phyloP scores from a whole-genome alignment of 2,797 vertebrate genomes.

The Epinephelus awoara region DNA sequence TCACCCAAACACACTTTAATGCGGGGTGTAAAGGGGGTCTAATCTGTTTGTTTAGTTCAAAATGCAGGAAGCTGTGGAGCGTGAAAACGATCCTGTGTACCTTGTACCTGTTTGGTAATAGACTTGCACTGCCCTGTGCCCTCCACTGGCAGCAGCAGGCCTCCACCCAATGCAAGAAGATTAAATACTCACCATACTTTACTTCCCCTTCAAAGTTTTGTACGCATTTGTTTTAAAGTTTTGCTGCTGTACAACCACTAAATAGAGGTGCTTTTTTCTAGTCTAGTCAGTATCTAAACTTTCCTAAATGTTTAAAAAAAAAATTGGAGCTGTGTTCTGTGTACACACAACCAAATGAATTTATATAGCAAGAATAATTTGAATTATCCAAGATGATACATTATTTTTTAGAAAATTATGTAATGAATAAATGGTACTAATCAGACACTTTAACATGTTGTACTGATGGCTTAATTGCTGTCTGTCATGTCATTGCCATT shows the following conservation, averaged over 20 bases:
- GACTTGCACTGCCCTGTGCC: neutral
- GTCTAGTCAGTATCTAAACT: neutral
- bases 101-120: slow-evolving; percentile 18
- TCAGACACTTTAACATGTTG: neutral
- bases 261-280: neutral
- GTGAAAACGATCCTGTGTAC: slow-evolving; percentile 68
- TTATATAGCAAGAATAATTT: neutral
- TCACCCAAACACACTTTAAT: no score
- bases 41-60: slow-evolving; percentile 24
- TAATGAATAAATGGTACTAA: neutral
- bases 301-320: neutral
- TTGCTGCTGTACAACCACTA: neutral
- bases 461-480: neutral
- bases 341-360: neutral
- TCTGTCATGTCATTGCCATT: neutral
- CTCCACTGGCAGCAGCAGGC: slow-evolving; percentile 15
- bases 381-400: neutral
- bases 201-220: slow-evolving; percentile 4
- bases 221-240: slow-evolving; percentile 12
- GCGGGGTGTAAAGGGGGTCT: neutral
- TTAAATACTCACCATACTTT: slow-evolving; percentile 24
- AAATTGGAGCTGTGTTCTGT: neutral
- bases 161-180: neutral
- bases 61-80: slow-evolving; percentile 48
- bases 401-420: neutral